These are phyloP conservation scores for Ia io DNA, from an alignment of 2,113 vertebrate genomes.

Conservation along the genomic window DNA sequence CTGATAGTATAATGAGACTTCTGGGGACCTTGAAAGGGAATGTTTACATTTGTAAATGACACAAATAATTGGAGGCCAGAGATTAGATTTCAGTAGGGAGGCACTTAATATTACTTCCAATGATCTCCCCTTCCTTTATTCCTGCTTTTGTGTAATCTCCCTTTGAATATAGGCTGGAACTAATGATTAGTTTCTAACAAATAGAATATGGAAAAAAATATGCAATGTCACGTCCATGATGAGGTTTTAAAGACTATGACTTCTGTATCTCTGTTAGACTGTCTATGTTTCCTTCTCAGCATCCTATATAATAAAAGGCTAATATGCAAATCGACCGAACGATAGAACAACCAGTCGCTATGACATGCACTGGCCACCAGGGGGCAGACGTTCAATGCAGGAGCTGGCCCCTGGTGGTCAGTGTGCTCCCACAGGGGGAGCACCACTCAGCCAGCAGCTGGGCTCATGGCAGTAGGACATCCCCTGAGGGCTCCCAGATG, in stretches of 20 bases:
- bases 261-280: neutral
- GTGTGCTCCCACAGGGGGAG: no score
- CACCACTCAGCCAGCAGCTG: no score
- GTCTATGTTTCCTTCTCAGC: neutral
- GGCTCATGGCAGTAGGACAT: no score
- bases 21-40: neutral
- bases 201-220: neutral
- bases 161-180: neutral
- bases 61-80: neutral
- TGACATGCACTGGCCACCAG: no score
- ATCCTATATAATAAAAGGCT: no score
- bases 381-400: no score
- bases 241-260: neutral
- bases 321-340: no score
- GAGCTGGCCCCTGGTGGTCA: no score
- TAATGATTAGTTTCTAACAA: neutral
- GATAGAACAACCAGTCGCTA: no score
- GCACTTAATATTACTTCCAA: neutral
- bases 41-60: neutral
- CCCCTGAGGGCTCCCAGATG: no score
- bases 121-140: neutral
- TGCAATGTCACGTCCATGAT: neutral
- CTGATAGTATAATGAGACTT: neutral
- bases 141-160: neutral
- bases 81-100: accelerated